phyloP scores from a whole-genome alignment of 2,113 vertebrate genomes.

The Archilochus colubris region DNA sequence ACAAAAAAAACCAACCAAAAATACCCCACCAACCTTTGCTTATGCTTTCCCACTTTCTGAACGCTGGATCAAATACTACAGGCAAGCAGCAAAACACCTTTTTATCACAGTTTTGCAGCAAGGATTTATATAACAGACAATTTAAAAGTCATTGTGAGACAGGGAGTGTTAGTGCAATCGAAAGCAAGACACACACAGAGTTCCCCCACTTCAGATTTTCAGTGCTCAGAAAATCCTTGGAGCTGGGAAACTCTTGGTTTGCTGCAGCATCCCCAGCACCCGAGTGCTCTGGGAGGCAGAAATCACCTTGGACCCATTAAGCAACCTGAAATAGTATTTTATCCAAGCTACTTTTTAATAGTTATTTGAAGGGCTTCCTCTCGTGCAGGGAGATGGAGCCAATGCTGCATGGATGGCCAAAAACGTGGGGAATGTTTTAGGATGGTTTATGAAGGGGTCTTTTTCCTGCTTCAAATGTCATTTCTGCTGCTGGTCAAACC shows the following conservation, averaged over 20 bases:
- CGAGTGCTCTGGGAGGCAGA: neutral
- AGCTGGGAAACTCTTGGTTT: neutral
- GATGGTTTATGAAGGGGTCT: rapidly evolving
- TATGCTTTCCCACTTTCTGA: neutral
- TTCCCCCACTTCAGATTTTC: neutral
- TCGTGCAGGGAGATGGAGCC: neutral
- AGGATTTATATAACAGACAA: neutral
- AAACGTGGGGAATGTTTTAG: neutral
- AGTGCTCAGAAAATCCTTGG: neutral
- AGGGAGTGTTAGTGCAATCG: rapidly evolving
- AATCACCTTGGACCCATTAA: neutral
- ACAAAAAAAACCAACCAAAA: neutral
- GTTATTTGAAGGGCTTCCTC: neutral
- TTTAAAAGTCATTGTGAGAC: neutral
- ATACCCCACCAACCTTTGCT: neutral
- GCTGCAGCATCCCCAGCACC: neutral
- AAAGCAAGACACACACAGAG: neutral
- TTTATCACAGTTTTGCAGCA: neutral
- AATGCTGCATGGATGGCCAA: rapidly evolving
- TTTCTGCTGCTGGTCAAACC: neutral
- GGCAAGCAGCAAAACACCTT: neutral
- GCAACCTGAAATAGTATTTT: neutral
- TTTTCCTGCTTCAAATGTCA: neutral
- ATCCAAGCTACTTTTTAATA: neutral
- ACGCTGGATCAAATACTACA: neutral